Base-by-base conservation (phyloP, 1,140 invertebrate species). In the Macrocentrus cingulum region DNA sequence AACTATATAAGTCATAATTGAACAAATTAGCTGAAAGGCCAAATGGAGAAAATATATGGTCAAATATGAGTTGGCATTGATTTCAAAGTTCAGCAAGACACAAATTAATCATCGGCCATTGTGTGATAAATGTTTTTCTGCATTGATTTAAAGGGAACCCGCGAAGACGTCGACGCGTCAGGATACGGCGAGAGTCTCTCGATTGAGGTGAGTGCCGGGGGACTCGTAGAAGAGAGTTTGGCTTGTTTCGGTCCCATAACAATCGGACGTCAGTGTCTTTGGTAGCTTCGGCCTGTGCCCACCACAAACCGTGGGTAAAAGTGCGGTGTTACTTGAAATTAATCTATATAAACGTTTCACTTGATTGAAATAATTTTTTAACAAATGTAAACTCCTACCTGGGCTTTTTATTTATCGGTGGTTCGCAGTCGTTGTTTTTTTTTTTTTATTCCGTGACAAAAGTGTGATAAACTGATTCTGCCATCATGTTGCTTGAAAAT, bases 401-500 rank as follows among this genome's bases (percentile, higher is more conserved):
- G 9, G 4, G 4, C 25, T 29, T 41, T 41, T 41, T 41, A 15
- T 41, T 8, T 13, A 41, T 41, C 16, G 11, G 15, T 44, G 16
- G 42, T 44, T 8, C 18, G 15, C 18, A 41, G 7, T 23, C 5
- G 9, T 20, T 20, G 6, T 48, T 48, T 1, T 48, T n/a, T 13
- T 1, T 48, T n/a, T 13, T 32, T 1, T n/a, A 9, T 16, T 23
- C 39, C n/a, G 55, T 57, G 55, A 41, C 13, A 36, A 23, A 23
- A 49, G 55, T 50, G 36, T 36, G n/a, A 13, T 2, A 2, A 13
- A 39, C 16, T 39, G 15, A n/a, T 6, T 18, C 8, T 5, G 22
- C n/a, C 49, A 34, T 4, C 36, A 57, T 57, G 55, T 41, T 57
- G 34, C 55, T 57, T 32, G 55, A 57, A 22, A 57, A 49, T 15